A percentile compares a stretch with the other conserved stretches of the same genome.
Evolutionary conservation across 1,140 invertebrate genomes (phyloP).

Genomic region (Steinernema feltiae): DNA sequence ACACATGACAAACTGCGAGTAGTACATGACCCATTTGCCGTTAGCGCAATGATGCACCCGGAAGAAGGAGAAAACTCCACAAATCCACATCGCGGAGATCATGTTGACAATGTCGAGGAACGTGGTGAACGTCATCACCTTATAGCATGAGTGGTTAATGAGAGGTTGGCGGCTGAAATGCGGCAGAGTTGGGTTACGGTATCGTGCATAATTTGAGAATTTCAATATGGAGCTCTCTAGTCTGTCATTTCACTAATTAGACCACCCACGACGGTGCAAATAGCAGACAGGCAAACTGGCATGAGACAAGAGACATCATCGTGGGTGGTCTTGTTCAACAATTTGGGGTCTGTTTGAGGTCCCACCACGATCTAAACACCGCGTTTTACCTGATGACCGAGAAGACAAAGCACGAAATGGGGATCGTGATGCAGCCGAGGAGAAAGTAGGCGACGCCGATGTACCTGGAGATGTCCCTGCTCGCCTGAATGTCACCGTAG

Average conservation of each 20-base stretch:
- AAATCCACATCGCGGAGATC: neutral
- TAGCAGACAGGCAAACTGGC: too few species aligned
- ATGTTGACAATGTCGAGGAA: slow-evolving; percentile 5
- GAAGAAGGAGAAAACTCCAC: neutral
- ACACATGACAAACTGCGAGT: slow-evolving; percentile 7
- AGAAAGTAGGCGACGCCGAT: neutral
- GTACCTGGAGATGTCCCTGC: neutral
- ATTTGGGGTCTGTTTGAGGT: too few species aligned
- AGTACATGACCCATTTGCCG: slow-evolving; percentile 3
- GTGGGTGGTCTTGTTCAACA: too few species aligned
- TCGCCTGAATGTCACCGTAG: neutral
- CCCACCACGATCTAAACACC: too few species aligned
- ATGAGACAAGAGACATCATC: too few species aligned
- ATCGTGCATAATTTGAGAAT: too few species aligned
- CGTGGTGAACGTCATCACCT: neutral
- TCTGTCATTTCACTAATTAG: too few species aligned
- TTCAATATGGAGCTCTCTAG: too few species aligned
- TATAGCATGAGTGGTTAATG: neutral
- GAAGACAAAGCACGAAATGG: slow-evolving; percentile 4
- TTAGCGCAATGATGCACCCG: neutral
- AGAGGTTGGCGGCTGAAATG: neutral
- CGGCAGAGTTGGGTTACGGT: too few species aligned
- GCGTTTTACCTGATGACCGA: neutral
- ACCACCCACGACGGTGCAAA: too few species aligned
- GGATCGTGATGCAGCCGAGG: neutral